phyloP scores from a whole-genome alignment of 2,797 vertebrate species.

The Aphelocoma californica region DNA sequence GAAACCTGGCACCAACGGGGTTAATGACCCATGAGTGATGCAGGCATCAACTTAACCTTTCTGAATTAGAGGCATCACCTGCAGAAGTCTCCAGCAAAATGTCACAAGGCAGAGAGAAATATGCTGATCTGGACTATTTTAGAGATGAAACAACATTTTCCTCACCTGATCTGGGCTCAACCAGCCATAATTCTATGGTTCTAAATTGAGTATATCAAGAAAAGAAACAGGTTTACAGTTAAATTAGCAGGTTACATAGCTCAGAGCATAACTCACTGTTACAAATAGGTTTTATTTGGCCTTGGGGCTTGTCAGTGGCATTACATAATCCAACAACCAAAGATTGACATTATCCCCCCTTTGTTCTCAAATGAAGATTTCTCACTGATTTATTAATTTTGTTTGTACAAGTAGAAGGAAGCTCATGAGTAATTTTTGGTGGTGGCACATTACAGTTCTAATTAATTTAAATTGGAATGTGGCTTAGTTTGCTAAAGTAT shows the following conservation, averaged over 20 bases:
- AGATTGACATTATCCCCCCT: neutral
- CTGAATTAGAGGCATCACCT: neutral
- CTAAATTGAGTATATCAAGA: neutral
- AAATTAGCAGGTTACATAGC: neutral
- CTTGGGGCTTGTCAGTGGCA: neutral
- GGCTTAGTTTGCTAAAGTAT: constrained; percentile 2
- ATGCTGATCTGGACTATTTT: neutral
- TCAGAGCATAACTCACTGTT: neutral
- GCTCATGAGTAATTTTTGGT: neutral
- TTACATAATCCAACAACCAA: neutral
- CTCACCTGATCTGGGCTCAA: neutral
- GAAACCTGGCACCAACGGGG: neutral
- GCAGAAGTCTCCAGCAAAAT: neutral
- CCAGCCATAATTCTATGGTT: neutral
- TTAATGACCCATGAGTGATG: fast-evolving
- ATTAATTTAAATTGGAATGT: neutral
- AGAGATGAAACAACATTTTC: neutral
- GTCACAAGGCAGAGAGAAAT: neutral
- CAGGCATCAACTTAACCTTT: neutral
- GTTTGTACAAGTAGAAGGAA: neutral
- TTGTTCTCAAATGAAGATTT: neutral
- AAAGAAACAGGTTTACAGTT: neutral
- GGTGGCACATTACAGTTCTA: neutral
- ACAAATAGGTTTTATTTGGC: neutral
- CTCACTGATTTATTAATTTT: neutral